These are phyloP conservation scores for Hoplias malabaricus DNA, from an alignment of 2,113 vertebrate genomes.

Conservation along the genomic window DNA sequence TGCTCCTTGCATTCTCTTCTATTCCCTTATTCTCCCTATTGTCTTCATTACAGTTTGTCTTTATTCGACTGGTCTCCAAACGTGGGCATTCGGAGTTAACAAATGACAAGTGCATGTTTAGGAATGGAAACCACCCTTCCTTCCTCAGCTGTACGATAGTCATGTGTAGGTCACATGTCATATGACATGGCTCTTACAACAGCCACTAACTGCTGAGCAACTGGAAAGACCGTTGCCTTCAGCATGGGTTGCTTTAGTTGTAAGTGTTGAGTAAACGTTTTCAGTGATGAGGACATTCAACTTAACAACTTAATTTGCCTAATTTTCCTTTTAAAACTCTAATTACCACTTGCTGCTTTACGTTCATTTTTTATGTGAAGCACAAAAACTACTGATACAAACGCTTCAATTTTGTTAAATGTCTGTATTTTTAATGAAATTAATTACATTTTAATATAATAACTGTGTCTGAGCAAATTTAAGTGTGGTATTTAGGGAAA, in stretches of 20 bases:
- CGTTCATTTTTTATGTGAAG: no score
- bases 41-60: not conserved
- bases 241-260: conserved; percentile 5
- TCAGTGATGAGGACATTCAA: not conserved
- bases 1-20: no score
- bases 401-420: no score
- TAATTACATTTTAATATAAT: no score
- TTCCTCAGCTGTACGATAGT: conserved; percentile 67
- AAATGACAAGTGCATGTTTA: conserved; percentile 34
- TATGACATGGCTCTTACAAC: conserved; percentile 72
- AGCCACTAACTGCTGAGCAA: conserved; percentile 56
- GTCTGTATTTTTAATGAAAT: no score
- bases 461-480: no score
- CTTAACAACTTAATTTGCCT: not conserved
- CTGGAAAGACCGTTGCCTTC: conserved; percentile 5
- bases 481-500: no score
- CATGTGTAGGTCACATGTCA: conserved; percentile 93
- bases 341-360: not conserved
- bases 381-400: no score
- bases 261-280: not conserved
- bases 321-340: not conserved
- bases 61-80: conserved; percentile 5
- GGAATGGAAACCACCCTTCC: conserved; percentile 56
- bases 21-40: not conserved
- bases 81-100: not conserved